Evolutionary conservation across 1,140 invertebrate species (phyloP), one percentile per base, ranked within the genome.

Genomic region (Halesus radiatus): DNA sequence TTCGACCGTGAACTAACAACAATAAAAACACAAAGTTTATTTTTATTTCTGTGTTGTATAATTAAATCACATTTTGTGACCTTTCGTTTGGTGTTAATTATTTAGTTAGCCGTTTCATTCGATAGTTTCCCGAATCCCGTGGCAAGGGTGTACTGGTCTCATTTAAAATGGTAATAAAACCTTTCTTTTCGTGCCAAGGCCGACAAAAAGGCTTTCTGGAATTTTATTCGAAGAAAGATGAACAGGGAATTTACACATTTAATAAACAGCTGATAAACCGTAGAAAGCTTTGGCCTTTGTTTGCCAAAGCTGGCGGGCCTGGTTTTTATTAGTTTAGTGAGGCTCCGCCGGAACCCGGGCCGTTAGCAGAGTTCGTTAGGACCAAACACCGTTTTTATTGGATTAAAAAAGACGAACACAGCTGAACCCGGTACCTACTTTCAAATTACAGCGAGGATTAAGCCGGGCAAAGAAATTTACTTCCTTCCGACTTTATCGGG

Each of bases 281-380:
- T 45, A 23, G 13, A 60, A 60, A 7, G 56, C 18, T 60, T 60
- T 60, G 18, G 18, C 56, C 16, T 60, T 60, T 60, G 56, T 60
- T 60, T 23, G 56, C 23, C 23, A 60, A 60, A 60, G 56, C 56
- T 60, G 18, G 56, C 56, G 23, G 56, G 23, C 37, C 37, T 45
- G 37, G 16, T 23, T 60, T 60, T 60, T 60, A 60, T 60, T 60
- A 60, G 56, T 60, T 60, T 60, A 60, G 56, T 60, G 23, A 60
- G 56, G 56, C 56, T 60, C 20, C 56, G 56, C 18, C 23, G 15
- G 56, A 60, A 6, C 10, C 10, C 10, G 37, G 37, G 13, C 56
- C 56, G 56, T 60, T 60, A 60, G 56, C 56, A 7, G 56, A 60
- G 56, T 60, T 60, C 56, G 56, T 60, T 60, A 60, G 56, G 8